These are phyloP conservation scores for Drosophila buzzatii DNA, from an alignment of 2,888 invertebrate genomes.

Conservation along the genomic window DNA sequence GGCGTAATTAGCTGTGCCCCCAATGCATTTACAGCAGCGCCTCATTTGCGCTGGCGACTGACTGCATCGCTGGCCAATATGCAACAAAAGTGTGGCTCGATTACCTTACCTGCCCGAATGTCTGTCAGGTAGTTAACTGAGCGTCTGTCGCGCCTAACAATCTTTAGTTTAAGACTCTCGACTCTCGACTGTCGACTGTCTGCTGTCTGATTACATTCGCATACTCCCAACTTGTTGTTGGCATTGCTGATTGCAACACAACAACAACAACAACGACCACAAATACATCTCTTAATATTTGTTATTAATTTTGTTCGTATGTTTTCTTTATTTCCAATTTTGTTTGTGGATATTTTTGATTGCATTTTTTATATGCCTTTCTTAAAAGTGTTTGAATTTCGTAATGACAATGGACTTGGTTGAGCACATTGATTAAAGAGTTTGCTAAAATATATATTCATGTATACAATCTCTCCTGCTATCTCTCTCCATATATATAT, in stretches of 20 bases:
- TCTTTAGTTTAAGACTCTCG: slow-evolving; percentile 70
- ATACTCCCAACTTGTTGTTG: slow-evolving; percentile 8
- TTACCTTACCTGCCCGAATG: slow-evolving; percentile 25
- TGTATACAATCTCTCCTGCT: not conserved
- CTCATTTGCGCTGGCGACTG: slow-evolving; percentile 69
- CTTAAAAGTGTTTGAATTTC: not conserved
- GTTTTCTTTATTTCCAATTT: not conserved
- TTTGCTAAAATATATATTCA: not conserved
- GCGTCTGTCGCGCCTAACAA: slow-evolving; percentile 76
- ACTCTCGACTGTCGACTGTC: slow-evolving; percentile 21
- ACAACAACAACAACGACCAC: slow-evolving; percentile 1
- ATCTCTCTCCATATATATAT: no score
- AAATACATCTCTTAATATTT: slow-evolving; percentile 7
- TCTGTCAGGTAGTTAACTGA: slow-evolving; percentile 34
- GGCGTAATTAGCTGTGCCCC: slow-evolving; percentile 31
- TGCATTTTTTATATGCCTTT: not conserved
- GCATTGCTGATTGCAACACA: slow-evolving; percentile 27
- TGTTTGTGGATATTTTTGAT: not conserved
- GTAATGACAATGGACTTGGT: not conserved
- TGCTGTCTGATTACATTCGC: slow-evolving; percentile 21
- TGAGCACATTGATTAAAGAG: not conserved
- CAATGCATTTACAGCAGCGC: slow-evolving; percentile 45
- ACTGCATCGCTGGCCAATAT: slow-evolving; percentile 57
- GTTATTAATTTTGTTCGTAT: no score
- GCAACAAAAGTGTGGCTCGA: slow-evolving; percentile 40